Base-by-base conservation (phyloP, 2,113 vertebrate species). In the Oophaga pumilio region DNA sequence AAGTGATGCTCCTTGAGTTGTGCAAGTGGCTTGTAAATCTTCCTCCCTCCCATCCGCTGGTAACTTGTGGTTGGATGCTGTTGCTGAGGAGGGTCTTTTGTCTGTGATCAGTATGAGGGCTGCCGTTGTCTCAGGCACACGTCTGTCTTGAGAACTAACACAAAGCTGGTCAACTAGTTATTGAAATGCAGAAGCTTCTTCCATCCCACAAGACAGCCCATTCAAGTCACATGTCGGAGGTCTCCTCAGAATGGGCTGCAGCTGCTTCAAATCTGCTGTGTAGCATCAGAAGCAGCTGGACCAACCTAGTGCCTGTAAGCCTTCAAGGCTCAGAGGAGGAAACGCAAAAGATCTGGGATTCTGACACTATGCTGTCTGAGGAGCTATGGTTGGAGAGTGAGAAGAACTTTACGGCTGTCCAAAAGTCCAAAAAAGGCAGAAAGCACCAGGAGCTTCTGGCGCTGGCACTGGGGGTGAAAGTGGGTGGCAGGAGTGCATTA, bases 401-500 rank as follows among this genome's bases (percentile, higher is more conserved):
- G 92, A 95, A 94, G 90, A 93, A 82, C 88, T 91, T 93, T 57
- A 17, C 96, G 0, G 87, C 97, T 89, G 94, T 95, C 82, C 93
- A 95, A 90, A 96, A 96, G 90, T 90, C 95, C 0, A 97, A 96
- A 93, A 93, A 93, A 76, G 95, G 96, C 89, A 93, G 95, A 84
- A 98, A 96, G 80, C 97, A 93, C 57, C 97, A 97, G 90, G 97
- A 99, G 92, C 94, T 99, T 87, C 94, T 99, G 93, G 97, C 97
- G 0, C 91, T 98, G 91, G 97, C 97, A 52, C 90, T 98, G 90
- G 97, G 97, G 91, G 94, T 98, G 90, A 97, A 97, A 92, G 94
- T 98, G 87, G 97, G 97, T 78, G 93, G 95, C 88, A 97, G 94
- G 89, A 95, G 95, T 84, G 92, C 94, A 86, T 92, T 98, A 84